phyloP scores from a whole-genome alignment of 1,140 invertebrate genomes.

The Lepidurus couesii region DNA sequence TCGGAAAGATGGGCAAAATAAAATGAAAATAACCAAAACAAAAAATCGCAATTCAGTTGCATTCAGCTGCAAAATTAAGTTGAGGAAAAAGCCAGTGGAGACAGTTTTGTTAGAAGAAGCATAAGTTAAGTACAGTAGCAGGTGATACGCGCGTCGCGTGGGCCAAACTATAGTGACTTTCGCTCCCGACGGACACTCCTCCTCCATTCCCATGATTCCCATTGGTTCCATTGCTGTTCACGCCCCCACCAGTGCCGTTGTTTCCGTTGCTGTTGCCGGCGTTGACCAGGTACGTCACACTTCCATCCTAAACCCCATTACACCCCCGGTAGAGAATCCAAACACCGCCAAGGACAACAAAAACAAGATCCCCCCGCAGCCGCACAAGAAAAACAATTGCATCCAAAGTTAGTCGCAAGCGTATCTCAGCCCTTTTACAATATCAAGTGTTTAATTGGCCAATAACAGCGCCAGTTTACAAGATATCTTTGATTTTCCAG shows the following conservation, averaged over 20 bases:
- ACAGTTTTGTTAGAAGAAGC: constrained; percentile 42
- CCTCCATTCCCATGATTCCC: constrained; percentile 37
- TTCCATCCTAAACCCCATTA: constrained; percentile 17
- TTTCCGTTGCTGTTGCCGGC: constrained; percentile 16
- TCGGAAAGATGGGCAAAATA: not conserved
- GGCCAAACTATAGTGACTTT: constrained; percentile 59
- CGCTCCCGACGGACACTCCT: constrained; percentile 44
- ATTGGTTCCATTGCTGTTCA: constrained; percentile 52
- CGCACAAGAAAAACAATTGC: constrained; percentile 34
- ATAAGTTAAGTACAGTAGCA: constrained; percentile 68
- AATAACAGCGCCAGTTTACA: not conserved
- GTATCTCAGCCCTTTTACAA: not conserved
- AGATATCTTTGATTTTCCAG: not conserved
- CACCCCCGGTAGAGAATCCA: not conserved
- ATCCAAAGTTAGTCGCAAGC: constrained; percentile 23
- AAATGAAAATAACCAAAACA: not conserved
- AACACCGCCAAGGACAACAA: not conserved
- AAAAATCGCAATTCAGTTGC: not conserved
- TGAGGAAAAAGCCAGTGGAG: not conserved
- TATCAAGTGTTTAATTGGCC: not conserved
- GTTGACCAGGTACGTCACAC: constrained; percentile 25
- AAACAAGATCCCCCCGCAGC: constrained; percentile 28
- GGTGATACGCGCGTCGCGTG: constrained; percentile 80
- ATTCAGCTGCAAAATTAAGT: not conserved
- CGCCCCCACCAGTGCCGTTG: constrained; percentile 39